Evolutionary conservation across 2,797 vertebrate species (phyloP).

Genomic region (Liasis olivaceus): DNA sequence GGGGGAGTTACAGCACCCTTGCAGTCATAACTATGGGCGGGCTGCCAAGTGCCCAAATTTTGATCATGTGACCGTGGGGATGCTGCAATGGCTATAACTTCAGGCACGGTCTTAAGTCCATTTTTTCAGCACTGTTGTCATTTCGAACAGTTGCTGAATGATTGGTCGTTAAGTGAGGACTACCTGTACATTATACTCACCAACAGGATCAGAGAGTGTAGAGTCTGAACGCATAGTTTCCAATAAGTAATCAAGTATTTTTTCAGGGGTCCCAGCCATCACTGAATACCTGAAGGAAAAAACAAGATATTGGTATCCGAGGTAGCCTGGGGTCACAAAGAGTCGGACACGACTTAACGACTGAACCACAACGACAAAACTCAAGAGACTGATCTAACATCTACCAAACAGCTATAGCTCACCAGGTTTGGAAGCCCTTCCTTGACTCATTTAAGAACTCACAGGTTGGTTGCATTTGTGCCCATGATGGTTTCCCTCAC

Average conservation of each 20-base stretch:
- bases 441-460: neutral
- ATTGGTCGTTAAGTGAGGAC: too few relatives aligned
- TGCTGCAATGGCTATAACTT: too few relatives aligned
- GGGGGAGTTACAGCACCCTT: too few relatives aligned
- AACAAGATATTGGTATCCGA: fast-evolving
- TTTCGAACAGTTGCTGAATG: too few relatives aligned
- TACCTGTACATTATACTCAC: conserved; percentile 61
- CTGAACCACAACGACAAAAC: too few relatives aligned
- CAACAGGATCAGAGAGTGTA: conserved; percentile 82
- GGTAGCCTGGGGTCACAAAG: too few relatives aligned
- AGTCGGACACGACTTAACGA: too few relatives aligned
- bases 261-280: conserved; percentile 94
- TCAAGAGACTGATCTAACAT: neutral
- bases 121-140: too few relatives aligned
- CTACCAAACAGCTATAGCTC: neutral
- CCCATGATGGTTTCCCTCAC: neutral
- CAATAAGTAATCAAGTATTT: conserved; percentile 93
- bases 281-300: conserved; percentile 84
- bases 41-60: too few relatives aligned
- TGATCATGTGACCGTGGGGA: too few relatives aligned
- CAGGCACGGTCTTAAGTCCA: too few relatives aligned
- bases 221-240: conserved; percentile 88
- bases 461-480: neutral
- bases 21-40: too few relatives aligned
- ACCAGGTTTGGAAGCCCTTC: neutral